Evolutionary conservation across 2,113 vertebrate genomes (phyloP), one percentile per base, ranked within the genome.

Genomic region (Thalassoma bifasciatum): DNA sequence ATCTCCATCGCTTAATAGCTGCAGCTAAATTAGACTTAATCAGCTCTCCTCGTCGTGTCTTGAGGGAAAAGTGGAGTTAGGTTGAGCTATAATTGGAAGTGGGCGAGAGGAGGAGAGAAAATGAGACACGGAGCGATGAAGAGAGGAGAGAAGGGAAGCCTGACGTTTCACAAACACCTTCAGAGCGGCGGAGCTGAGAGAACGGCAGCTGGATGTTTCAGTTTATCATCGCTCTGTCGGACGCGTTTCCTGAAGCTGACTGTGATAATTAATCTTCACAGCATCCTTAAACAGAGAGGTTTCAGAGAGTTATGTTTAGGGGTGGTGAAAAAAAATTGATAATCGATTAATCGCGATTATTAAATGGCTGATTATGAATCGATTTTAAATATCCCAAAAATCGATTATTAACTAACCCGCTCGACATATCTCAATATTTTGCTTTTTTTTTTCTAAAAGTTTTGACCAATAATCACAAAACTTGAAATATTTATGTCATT

Each of bases 1-100:
- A 2, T 38, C 60, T 30, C 30, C 30, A 30, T 56, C 26, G 9
- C 23, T 52, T 65, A 78, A 77, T 26, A 70, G 58, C 66, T 65
- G 66, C 57, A 24, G 65, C 59, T 72, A 80, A 77, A 70, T 63
- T 56, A 49, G 78, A 68, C 52, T 13, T 68, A 68, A 83, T 78
- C 77, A 71, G 44, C 42, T 57, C 62, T n/a, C 44, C 70, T 72
- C n/a, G 2, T 13, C 63, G 58, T 7, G 36, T 77, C 76, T 53
- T 2, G 47, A 63, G 5, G 46, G 42, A 44, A n/a, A 62, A 38
- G 16, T 11, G 16, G 30, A 44, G 17, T 1, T 34, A 61, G 47
- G 57, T 2, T 22, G 66, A 62, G 59, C 57, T 67, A 54, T 83
- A 77, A 83, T 56, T 74, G 73, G 77, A 78, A 53, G 65, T 10